Base-by-base conservation (phyloP, 2,113 vertebrate species). In the Anguilla rostrata region DNA sequence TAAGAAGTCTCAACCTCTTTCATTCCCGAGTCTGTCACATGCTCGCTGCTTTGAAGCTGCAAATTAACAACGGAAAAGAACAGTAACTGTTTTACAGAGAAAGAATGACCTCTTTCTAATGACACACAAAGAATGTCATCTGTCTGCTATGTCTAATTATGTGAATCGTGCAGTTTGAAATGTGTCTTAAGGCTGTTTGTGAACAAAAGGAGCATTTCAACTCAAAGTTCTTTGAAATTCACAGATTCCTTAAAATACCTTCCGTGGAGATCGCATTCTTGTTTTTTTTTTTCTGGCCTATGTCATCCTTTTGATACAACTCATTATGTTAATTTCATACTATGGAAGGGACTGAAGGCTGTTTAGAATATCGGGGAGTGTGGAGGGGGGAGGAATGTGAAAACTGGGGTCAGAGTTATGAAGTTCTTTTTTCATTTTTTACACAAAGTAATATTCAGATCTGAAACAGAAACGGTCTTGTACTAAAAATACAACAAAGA, bases 51-150 rank as follows among this genome's bases (percentile, higher is more conserved):
- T 98, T 98, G 97, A 98, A 98, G 97, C 97, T 95, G 95, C 96
- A 97, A 97, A 98, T 98, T 98, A 98, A 97, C 97, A 97, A 97
- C 93, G 95, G 97, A 95, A 92, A 96, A 95, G 95, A 98, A 98
- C 97, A 97, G 96, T 96, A 94, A 96, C 96, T 96, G 96, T 97
- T 97, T 97, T 97, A 96, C 95, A 94, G 94, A 97, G 92, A 93
- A 93, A 96, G 97, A 97, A 97, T 98, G 98, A 99, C 97, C 97
- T 97, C 97, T 97, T 97, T 97, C 97, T 98, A 97, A 99, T 98
- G 96, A 96, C 96, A 94, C 96, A 96, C 96, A 92, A 95, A 96
- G 97, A 97, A 97, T 98, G 97, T 97, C 97, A 97, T 98, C 97
- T 97, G 96, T 97, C 97, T 97, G 96, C 96, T 97, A 95, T 96